Evolutionary conservation across 2,113 vertebrate genomes (phyloP), one percentile per base, ranked within the genome.

Genomic region (Amazona guildingii): DNA sequence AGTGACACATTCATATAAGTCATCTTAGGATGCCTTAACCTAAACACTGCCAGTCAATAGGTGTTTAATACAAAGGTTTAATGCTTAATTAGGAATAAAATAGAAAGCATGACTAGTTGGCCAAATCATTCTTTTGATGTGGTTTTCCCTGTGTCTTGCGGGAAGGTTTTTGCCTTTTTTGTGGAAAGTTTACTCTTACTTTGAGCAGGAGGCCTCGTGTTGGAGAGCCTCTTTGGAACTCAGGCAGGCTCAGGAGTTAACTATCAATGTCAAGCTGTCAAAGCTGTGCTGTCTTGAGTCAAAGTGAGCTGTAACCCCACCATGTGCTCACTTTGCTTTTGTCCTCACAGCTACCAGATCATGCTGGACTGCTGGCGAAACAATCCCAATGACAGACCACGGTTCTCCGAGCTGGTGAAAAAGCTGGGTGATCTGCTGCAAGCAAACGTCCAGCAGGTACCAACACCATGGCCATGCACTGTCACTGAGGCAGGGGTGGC

Each of bases 361-460:
- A 99, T 99, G 99, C 89, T 99, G 96, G 98, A 98, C 62, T 99
- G 99, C 93, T 99, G 99, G 99, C 98, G 97, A 91, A 97, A 96
- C 46, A 97, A 98, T 51, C 98, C 99, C 14, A 97, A 97, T 0
- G 95, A 99, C 66, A 98, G 99, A 91, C 99, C 99, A 48, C 97
- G 98, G 54, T 99, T 99, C 97, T 98, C 98, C 0, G 95, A 98
- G 92, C 97, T 99, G 35, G 99, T 99, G 95, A 97, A 98, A 92
- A 98, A 97, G 74, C 98, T 99, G 51, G 99, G 99, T 3, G 98
- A 99, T 89, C 94, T 99, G 86, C 98, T 99, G 66, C 98, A 99
- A 92, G 98, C 97, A 7, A 98, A 97, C 1, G 99, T 98, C 31
- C 98, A 98, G 94, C 98, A 99, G 99, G 99, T 99, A 97, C 33